Percentiles rank a stretch among this genome's conserved stretches.
phyloP scores from a whole-genome alignment of 2,888 invertebrate species.

The Palloptera scutellata region DNA sequence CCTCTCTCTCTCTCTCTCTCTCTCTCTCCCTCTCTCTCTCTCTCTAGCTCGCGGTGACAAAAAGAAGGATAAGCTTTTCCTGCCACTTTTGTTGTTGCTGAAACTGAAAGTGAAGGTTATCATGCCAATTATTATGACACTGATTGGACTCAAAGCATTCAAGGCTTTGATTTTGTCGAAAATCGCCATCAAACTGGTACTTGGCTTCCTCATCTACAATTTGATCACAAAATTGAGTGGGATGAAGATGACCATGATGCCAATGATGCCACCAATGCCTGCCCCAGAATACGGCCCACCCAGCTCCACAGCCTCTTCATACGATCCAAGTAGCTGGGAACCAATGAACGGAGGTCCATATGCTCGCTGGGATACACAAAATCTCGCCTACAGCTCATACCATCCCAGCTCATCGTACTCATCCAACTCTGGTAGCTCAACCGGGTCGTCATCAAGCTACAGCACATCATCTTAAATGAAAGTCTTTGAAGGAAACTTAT shows the following conservation, averaged over 20 bases:
- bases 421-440: constrained; percentile 63
- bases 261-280: constrained; percentile 68
- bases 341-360: constrained; percentile 78
- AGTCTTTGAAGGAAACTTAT: constrained; percentile 12
- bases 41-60: constrained; percentile 77
- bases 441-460: constrained; percentile 51
- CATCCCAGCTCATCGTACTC: constrained; percentile 72
- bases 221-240: constrained; percentile 81
- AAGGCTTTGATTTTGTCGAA: constrained; percentile 87
- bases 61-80: constrained; percentile 83
- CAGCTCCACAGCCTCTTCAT: constrained; percentile 74
- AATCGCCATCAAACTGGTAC: constrained; percentile 80
- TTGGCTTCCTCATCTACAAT: constrained; percentile 83
- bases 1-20: background rate
- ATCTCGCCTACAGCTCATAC: constrained; percentile 76
- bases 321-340: constrained; percentile 74
- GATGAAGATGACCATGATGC: constrained; percentile 77
- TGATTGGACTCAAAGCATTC: constrained; percentile 82
- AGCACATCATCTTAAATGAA: constrained; percentile 51
- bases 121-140: constrained; percentile 81
- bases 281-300: constrained; percentile 74
- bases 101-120: constrained; percentile 85
- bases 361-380: constrained; percentile 78
- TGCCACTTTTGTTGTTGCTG: constrained; percentile 79
- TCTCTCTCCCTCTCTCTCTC: constrained; percentile 35